phyloP scores from a whole-genome alignment of 2,888 invertebrate species.

The Hypomecis atomaria region DNA sequence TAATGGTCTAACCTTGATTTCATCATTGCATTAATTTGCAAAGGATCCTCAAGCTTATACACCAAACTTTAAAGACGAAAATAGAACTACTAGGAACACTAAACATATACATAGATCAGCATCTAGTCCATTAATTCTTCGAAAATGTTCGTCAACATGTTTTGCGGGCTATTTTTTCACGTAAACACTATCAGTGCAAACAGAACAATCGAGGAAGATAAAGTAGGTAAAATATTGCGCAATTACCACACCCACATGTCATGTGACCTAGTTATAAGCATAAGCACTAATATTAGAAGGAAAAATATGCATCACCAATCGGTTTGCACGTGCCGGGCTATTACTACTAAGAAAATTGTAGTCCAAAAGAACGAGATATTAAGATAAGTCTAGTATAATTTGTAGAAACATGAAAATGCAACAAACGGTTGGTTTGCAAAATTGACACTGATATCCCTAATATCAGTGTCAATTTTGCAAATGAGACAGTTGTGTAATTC shows the following conservation, averaged over 20 bases:
- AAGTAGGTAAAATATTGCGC: conserved; percentile 5
- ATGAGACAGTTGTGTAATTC: no score
- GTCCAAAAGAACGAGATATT: no score
- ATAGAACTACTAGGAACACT: not conserved
- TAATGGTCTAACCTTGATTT: not conserved
- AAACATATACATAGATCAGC: not conserved
- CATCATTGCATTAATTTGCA: not conserved
- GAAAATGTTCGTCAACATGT: conserved; percentile 3
- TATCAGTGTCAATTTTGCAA: no score
- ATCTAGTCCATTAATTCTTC: conserved; percentile 1
- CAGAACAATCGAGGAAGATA: not conserved
- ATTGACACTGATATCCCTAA: no score
- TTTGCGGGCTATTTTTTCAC: conserved; percentile 5
- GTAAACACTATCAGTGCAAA: not conserved
- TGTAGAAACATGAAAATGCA: no score
- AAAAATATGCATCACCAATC: no score
- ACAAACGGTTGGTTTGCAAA: no score
- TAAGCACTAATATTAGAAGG: no score
- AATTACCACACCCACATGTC: conserved; percentile 13
- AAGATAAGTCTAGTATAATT: no score
- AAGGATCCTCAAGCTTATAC: not conserved
- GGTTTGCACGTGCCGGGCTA: no score
- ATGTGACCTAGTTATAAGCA: conserved; percentile 1
- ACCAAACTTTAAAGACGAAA: not conserved
- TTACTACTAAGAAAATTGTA: no score